Conservation (phyloP, 2,113 vertebrate genomes). For the Callipepla californica region DNA sequence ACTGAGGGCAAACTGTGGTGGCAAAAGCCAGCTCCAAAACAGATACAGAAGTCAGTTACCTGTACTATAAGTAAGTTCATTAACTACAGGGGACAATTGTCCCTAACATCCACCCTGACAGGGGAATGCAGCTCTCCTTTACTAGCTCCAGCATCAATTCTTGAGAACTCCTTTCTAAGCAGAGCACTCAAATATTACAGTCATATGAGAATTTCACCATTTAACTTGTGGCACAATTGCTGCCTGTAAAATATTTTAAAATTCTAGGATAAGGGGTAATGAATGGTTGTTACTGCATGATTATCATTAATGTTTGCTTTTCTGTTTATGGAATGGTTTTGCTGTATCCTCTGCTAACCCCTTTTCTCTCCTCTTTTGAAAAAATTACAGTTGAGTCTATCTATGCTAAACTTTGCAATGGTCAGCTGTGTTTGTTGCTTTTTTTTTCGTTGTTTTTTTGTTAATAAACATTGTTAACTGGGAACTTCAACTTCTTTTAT, state of each 20-base stretch:
- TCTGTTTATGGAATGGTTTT: neutral
- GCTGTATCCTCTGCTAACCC: neutral
- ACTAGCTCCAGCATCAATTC: neutral
- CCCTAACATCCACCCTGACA: neutral
- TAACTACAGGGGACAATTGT: neutral
- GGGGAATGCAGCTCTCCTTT: neutral
- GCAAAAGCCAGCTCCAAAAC: neutral
- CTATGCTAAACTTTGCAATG: neutral
- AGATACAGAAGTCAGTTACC: rapidly evolving
- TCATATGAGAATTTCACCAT: neutral
- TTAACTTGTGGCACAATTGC: neutral
- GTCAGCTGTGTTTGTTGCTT: neutral
- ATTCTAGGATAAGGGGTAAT: neutral
- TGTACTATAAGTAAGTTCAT: neutral
- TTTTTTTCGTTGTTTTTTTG: neutral
- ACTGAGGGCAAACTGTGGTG: rapidly evolving
- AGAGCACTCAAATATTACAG: neutral
- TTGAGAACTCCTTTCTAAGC: neutral
- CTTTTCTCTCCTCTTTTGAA: neutral
- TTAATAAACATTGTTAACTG: slow-evolving; percentile 37
- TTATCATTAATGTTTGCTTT: neutral
- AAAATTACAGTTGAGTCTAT: neutral
- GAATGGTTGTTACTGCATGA: neutral
- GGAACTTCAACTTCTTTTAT: slow-evolving; percentile 45
- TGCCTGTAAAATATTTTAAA: neutral